Conservation (phyloP, 2,113 vertebrate genomes). For the Chascanopsetta lugubris region DNA sequence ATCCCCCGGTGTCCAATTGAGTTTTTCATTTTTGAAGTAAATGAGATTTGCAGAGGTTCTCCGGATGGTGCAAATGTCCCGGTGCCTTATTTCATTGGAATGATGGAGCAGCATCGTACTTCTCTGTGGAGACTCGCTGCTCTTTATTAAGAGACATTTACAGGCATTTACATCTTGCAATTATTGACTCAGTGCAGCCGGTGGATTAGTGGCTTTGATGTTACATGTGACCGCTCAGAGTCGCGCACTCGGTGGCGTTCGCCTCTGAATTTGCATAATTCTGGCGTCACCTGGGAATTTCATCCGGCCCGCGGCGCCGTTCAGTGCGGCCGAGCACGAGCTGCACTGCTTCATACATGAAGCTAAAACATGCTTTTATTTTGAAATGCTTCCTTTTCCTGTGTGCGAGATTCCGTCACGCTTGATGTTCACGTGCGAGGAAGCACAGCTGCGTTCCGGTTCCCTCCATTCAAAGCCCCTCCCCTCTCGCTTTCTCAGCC, state of each 20-base stretch:
- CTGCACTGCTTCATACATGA: too few relatives aligned
- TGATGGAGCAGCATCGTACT: constrained; percentile 18
- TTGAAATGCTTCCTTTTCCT: too few relatives aligned
- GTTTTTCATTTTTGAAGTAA: constrained; percentile 24
- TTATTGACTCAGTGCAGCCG: constrained; percentile 38
- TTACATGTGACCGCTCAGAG: constrained; percentile 30
- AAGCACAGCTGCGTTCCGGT: too few relatives aligned
- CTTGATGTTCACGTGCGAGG: too few relatives aligned
- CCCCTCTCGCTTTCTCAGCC: too few relatives aligned
- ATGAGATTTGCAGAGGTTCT: constrained; percentile 8
- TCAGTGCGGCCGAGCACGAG: too few relatives aligned
- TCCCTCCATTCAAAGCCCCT: too few relatives aligned
- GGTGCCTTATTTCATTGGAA: constrained; percentile 12
- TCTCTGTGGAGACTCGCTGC: constrained; percentile 18
- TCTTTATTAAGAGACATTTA: constrained; percentile 34
- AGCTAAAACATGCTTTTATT: too few relatives aligned
- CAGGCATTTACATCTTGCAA: constrained; percentile 43
- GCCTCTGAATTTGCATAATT: constrained; percentile 36
- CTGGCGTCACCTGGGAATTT: too few relatives aligned
- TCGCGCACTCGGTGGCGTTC: constrained; percentile 25
- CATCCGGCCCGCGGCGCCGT: too few relatives aligned
- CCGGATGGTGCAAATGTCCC: constrained; percentile 19
- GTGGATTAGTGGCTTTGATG: constrained; percentile 45
- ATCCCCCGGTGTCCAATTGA: constrained; percentile 18
- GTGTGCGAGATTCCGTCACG: too few relatives aligned